Percentiles rank a stretch among this genome's conserved stretches.
These are phyloP conservation scores for Galerucella pusilla DNA, from an alignment of 2,888 invertebrate species.

Conservation along the genomic window DNA sequence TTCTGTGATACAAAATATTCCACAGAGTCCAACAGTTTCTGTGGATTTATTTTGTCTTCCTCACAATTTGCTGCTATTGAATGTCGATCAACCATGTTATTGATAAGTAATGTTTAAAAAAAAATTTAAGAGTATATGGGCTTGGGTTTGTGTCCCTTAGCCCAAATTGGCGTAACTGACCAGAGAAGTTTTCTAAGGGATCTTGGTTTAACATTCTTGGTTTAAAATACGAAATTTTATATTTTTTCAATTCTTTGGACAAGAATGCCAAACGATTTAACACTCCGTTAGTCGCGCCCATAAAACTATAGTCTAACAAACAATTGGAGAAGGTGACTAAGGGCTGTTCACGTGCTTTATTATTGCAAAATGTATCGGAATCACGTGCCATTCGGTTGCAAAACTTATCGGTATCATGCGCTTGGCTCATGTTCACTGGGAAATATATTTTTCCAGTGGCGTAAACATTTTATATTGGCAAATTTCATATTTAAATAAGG, in stretches of 20 bases:
- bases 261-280: background rate
- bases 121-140: background rate
- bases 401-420: no score
- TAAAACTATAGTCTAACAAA: no score
- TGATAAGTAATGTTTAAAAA: background rate
- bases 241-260: background rate
- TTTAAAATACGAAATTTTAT: no score
- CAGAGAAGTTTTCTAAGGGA: background rate
- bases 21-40: background rate
- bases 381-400: no score
- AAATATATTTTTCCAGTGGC: no score
- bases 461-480: no score
- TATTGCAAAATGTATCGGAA: no score
- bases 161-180: background rate
- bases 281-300: no score
- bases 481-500: no score
- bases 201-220: background rate
- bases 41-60: background rate
- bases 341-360: no score
- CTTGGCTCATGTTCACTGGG: no score
- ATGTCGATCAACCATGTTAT: slow-evolving; percentile 4
- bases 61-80: background rate
- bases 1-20: slow-evolving; percentile 1
- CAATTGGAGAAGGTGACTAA: no score
- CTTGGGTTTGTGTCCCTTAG: background rate